Conservation (phyloP, 1,140 invertebrate species). For the Cydia fagiglandana region DNA sequence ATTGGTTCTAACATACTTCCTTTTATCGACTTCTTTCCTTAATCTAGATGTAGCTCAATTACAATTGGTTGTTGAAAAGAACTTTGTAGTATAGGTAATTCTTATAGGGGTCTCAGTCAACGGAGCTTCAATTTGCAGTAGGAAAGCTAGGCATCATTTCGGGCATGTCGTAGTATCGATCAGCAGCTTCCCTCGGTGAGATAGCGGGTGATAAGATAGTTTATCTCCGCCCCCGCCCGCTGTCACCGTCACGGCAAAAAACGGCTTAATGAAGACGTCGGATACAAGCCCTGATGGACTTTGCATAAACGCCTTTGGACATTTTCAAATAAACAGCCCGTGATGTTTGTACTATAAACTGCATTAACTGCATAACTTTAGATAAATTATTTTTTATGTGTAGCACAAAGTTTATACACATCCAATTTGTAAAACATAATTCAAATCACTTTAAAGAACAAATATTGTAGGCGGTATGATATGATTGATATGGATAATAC, state of each 20-base stretch:
- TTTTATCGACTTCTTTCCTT: no score
- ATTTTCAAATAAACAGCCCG: background rate
- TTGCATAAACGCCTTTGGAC: conserved; percentile 27
- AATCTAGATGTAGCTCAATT: no score
- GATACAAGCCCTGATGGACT: conserved; percentile 27
- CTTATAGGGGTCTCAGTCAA: background rate
- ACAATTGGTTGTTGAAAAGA: background rate
- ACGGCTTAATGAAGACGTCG: conserved; percentile 44
- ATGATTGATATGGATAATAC: background rate
- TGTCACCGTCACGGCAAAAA: conserved; percentile 43
- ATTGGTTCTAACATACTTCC: background rate
- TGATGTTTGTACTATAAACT: background rate
- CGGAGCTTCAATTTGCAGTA: background rate
- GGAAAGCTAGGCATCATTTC: conserved; percentile 6
- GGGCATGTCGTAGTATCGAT: conserved; percentile 49
- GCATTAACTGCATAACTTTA: background rate
- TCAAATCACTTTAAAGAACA: background rate
- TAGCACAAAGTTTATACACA: no score
- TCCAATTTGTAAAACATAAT: no score
- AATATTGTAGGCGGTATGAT: background rate
- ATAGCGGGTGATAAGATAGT: conserved; percentile 65
- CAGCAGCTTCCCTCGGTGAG: conserved; percentile 53
- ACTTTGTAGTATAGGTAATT: background rate
- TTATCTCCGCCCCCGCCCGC: conserved; percentile 59
- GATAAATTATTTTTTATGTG: no score